A percentile compares a stretch with the other conserved stretches of the same genome.
These are phyloP conservation scores for Aphrophora alni DNA, from an alignment of 2,888 invertebrate genomes.

Conservation along the genomic window DNA sequence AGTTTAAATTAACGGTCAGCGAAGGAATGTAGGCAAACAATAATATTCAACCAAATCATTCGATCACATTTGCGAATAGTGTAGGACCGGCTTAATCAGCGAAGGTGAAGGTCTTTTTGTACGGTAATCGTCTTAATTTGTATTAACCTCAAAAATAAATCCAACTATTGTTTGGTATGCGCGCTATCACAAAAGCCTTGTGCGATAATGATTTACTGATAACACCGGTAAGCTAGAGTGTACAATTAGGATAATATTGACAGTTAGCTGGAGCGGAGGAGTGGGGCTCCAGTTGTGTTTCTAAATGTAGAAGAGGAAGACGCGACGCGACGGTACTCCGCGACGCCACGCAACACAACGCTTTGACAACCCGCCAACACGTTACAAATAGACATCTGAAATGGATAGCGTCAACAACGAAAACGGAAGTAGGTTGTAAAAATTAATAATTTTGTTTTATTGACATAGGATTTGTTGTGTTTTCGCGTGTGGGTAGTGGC, in stretches of 20 bases:
- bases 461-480: not conserved
- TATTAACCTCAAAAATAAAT: no score
- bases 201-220: not conserved
- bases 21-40: no score
- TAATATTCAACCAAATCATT: no score
- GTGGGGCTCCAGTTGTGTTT: conserved; percentile 6
- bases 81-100: no score
- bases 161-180: no score
- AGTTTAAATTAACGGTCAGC: no score
- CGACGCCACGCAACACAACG: not conserved
- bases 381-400: conserved; percentile 9
- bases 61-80: no score
- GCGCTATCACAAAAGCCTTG: no score
- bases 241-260: not conserved
- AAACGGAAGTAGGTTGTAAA: not conserved
- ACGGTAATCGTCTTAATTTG: no score
- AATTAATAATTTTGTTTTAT: not conserved
- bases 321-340: not conserved
- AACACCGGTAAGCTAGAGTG: not conserved
- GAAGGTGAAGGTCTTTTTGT: no score
- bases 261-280: not conserved
- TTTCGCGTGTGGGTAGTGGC: not conserved
- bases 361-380: not conserved
- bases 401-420: conserved; percentile 5
- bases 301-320: conserved; percentile 6